phyloP scores from a whole-genome alignment of 2,113 vertebrate genomes.

The Actinemys pallida region DNA sequence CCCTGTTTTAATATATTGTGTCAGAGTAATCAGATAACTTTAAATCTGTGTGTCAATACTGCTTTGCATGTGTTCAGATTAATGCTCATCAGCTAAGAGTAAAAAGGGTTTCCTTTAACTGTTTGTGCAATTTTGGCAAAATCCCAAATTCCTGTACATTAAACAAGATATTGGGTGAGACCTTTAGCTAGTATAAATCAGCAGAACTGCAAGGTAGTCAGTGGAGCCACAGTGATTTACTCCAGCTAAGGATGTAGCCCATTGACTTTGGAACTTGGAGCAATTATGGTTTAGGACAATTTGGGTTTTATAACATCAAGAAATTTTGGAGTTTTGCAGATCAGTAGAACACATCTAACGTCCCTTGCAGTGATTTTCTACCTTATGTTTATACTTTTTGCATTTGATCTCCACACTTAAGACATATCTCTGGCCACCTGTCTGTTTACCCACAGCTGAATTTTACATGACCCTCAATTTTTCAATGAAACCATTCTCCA shows the following conservation, averaged over 20 bases:
- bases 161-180: not conserved
- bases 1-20: constrained; percentile 19
- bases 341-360: not conserved
- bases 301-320: not conserved
- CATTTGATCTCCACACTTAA: not conserved
- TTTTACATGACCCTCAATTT: not conserved
- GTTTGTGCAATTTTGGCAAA: not conserved
- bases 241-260: not conserved
- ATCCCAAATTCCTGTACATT: not conserved
- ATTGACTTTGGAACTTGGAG: not conserved
- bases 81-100: not conserved
- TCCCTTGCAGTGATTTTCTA: not conserved
- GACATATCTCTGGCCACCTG: not conserved
- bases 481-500: not conserved
- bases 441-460: not conserved
- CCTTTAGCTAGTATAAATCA: not conserved
- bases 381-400: not conserved
- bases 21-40: constrained; percentile 24
- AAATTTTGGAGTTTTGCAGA: not conserved
- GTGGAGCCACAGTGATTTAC: not conserved
- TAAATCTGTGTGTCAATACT: not conserved
- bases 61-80: constrained; percentile 7
- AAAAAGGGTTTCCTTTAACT: not conserved
- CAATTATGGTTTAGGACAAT: not conserved
- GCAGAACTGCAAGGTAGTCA: not conserved